Evolutionary conservation across 2,888 invertebrate genomes (phyloP), one percentile per base, ranked within the genome.

Genomic region (Harmothoe impar): DNA sequence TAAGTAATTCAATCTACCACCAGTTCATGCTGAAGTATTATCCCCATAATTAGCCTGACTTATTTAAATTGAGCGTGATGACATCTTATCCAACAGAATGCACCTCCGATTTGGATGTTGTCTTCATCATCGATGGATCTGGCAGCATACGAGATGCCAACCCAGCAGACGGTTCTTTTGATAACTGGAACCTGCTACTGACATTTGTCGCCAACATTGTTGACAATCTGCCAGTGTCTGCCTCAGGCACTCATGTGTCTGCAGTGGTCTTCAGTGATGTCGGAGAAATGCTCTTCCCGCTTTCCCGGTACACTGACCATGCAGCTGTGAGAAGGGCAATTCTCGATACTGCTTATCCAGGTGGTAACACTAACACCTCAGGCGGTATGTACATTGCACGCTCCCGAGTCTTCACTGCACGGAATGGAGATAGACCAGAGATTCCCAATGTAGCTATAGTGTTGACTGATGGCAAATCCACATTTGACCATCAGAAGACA

Each of bases 401-500:
- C 12, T 7, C 35, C 25, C 33, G 89, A 15, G 77, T 68, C 33
- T 90, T 90, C 77, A 88, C 23, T 52, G 0, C 51, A 15, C 12
- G 43, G 5, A 35, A 89, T 51, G 90, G 90, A 31, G 90, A 90
- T n/a, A 81, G 90, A 12, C 78, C 90, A n/a, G 25, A 81, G 20
- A n/a, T 81, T 33, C 78, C 31, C n/a, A 90, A 90, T 77, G 31
- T 90, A 17, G 90, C 81, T 23, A 90, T 90, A 15, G 84, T 90
- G 1, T 12, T 90, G 7, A 90, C 90, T 0, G 91, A 91, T 56
- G 91, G 91, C 3, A 78, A 89, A 31, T 90, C 90, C 20, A 91
- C 90, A 25, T 33, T 7, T 25, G 90, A 91, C 31, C 35, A n/a
- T 25, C 89, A 88, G 0, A 52, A 31, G 35, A 90, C 86, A 43